A percentile compares a stretch with the other conserved stretches of the same genome.
phyloP scores from a whole-genome alignment of 2,888 invertebrate genomes.

The Sinodicranocentrus sp. region DNA sequence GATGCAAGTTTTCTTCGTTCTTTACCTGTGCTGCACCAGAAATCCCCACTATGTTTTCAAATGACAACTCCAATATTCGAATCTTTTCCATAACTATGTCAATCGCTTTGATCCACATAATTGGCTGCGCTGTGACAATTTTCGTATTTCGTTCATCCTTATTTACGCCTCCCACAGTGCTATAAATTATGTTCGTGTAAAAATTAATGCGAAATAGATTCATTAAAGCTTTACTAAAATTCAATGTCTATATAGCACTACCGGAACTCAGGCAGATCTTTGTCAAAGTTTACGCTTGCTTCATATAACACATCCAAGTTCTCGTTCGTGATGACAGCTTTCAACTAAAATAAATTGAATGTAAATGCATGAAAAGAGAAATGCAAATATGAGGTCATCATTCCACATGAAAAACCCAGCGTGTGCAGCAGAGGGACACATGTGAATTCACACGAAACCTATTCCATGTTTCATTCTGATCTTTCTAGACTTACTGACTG shows the following conservation, averaged over 20 bases:
- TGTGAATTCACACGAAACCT: too few relatives aligned
- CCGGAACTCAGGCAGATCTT: conserved; percentile 95
- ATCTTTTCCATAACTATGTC: conserved; percentile 93
- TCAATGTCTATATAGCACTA: conserved; percentile 78
- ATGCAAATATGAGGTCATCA: too few relatives aligned
- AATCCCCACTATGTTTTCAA: conserved; percentile 88
- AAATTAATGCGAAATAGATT: background rate
- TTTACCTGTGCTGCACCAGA: conserved; percentile 97
- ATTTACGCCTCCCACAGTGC: conserved; percentile 83
- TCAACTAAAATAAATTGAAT: too few relatives aligned
- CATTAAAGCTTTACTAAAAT: background rate
- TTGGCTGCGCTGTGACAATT: conserved; percentile 88
- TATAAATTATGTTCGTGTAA: conserved; percentile 74
- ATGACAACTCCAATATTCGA: conserved; percentile 89
- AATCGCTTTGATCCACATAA: conserved; percentile 97
- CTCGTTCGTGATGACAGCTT: conserved; percentile 90
- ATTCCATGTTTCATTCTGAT: too few relatives aligned
- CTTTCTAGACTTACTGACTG: conserved; percentile 88
- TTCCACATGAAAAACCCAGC: too few relatives aligned
- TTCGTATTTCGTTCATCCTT: conserved; percentile 80
- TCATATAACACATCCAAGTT: conserved; percentile 86
- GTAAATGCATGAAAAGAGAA: too few relatives aligned
- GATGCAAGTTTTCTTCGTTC: too few relatives aligned
- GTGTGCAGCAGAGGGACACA: too few relatives aligned
- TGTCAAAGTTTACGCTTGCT: conserved; percentile 92